phyloP scores from a whole-genome alignment of 2,888 invertebrate genomes.

The Serripes groenlandicus region DNA sequence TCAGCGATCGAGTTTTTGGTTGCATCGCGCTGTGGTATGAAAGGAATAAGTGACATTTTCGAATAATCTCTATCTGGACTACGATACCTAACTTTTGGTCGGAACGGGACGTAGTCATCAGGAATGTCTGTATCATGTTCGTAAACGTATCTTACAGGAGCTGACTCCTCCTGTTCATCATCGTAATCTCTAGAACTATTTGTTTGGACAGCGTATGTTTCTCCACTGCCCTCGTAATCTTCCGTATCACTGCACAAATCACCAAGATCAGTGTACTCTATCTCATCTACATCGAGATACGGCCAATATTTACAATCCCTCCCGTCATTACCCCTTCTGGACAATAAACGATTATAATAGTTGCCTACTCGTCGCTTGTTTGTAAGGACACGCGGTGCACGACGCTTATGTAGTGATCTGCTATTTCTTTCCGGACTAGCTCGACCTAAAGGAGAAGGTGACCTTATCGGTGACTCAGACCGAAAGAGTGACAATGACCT shows the following conservation, averaged over 20 bases:
- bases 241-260: constrained; percentile 71
- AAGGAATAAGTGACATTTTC: constrained; percentile 58
- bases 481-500: constrained; percentile 41
- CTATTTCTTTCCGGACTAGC: constrained; percentile 49
- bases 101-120: constrained; percentile 76
- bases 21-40: constrained; percentile 60
- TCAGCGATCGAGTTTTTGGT: constrained; percentile 57
- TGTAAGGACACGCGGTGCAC: constrained; percentile 65
- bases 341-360: constrained; percentile 69
- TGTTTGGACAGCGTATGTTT: constrained; percentile 15
- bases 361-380: constrained; percentile 70
- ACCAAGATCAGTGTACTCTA: constrained; percentile 68
- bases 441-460: constrained; percentile 38
- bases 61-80: constrained; percentile 71
- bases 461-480: constrained; percentile 48
- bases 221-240: constrained; percentile 10
- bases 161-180: constrained; percentile 37
- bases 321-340: constrained; percentile 57
- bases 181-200: constrained; percentile 18
- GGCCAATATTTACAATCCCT: constrained; percentile 72
- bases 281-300: constrained; percentile 75
- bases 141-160: constrained; percentile 48
- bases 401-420: constrained; percentile 57
- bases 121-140: constrained; percentile 59
- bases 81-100: constrained; percentile 67